Evolutionary conservation across 2,113 vertebrate species (phyloP).

Genomic region (Xenopus laevis): DNA sequence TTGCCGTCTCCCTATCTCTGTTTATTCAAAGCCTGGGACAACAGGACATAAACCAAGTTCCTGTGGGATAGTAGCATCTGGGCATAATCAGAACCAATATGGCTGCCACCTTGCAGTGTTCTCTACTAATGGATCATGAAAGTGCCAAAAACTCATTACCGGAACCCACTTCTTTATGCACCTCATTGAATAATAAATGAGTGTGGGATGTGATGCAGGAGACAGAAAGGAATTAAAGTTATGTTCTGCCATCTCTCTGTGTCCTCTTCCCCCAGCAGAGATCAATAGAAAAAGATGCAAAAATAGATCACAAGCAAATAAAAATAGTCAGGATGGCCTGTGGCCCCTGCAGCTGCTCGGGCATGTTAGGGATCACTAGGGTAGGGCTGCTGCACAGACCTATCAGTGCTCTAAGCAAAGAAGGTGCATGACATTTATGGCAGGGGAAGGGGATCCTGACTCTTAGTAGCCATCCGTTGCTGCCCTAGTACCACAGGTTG

Average conservation of each 20-base stretch:
- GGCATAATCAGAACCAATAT: not conserved
- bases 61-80: not conserved
- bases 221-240: not conserved
- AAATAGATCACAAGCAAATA: conserved; percentile 22
- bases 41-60: conserved; percentile 2
- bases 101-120: not conserved
- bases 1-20: conserved; percentile 5
- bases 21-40: conserved; percentile 1
- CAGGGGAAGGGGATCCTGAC: no score
- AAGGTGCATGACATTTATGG: no score
- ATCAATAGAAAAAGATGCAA: conserved; percentile 22
- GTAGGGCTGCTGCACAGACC: no score
- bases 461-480: no score
- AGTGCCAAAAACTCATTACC: conserved; percentile 22
- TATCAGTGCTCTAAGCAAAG: no score
- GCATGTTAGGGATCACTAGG: no score
- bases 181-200: conserved; percentile 2
- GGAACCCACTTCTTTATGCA: no score
- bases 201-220: no score
- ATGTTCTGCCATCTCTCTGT: not conserved
- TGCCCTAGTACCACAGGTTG: no score
- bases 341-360: conserved; percentile 14
- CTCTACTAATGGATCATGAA: not conserved
- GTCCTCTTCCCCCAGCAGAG: not conserved
- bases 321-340: conserved; percentile 17